phyloP scores from a whole-genome alignment of 2,888 invertebrate species.

The Carpatolechia fugitivella region DNA sequence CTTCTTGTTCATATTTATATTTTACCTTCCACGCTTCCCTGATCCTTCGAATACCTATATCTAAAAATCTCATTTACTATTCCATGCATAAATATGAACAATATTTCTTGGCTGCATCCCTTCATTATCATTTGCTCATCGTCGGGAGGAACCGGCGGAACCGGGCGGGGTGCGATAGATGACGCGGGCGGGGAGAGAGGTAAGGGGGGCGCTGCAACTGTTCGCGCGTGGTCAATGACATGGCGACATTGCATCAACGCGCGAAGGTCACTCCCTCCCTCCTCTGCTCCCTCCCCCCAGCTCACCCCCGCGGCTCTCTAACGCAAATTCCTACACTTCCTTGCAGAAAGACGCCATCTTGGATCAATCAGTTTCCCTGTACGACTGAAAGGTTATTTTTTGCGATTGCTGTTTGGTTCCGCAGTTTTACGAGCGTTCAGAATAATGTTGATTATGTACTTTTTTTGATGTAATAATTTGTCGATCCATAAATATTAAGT shows the following conservation, averaged over 20 bases:
- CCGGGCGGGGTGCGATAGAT: constrained; percentile 30
- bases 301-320: constrained; percentile 37
- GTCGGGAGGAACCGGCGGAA: constrained; percentile 29
- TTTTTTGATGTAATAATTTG: background rate
- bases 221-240: constrained; percentile 73
- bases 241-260: constrained; percentile 78
- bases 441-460: background rate
- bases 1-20: background rate
- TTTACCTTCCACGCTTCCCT: background rate
- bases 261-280: constrained; percentile 65
- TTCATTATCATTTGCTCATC: constrained; percentile 15
- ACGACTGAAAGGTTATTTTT: constrained; percentile 14
- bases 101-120: constrained; percentile 6
- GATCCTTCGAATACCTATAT: too few species aligned
- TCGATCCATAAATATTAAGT: background rate
- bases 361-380: constrained; percentile 53
- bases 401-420: background rate
- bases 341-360: constrained; percentile 62
- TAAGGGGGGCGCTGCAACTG: constrained; percentile 46
- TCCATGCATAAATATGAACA: background rate
- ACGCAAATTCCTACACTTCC: constrained; percentile 58
- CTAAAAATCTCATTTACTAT: background rate
- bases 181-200: constrained; percentile 37
- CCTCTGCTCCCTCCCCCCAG: constrained; percentile 18
- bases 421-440: background rate